Evolutionary conservation across 1,140 invertebrate genomes (phyloP), one percentile per base, ranked within the genome.

Genomic region (Bombus picipes): DNA sequence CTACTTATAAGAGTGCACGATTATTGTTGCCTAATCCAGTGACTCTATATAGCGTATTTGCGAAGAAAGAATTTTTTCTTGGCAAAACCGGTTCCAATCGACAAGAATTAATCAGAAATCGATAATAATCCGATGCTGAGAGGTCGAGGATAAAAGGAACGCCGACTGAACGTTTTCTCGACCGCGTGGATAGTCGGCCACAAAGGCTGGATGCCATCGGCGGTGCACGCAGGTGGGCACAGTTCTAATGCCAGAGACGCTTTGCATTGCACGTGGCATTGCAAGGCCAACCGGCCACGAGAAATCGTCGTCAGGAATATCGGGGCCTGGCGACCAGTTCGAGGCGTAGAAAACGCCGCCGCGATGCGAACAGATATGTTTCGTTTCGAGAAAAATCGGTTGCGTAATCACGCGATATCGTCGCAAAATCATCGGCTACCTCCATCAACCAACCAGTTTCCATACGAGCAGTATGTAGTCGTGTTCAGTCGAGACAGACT

Each of bases 261-360:
- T 87, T 90, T 89, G 65, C 85, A 89, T 87, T 57, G 71, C 72
- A 66, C 59, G 57, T 71, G 88, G 89, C 89, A 90, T 90, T 90
- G 89, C 89, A 90, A 90, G 89, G 89, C 85, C 89, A 88, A 37
- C 82, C 62, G 32, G 89, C 88, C 78, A 75, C 86, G 78, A 90
- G 85, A 90, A 81, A 79, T 47, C 81, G 71, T 4, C 65, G 70
- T 9, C 71, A 47, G 47, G 89, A 82, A 85, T 90, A 90, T 82
- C 79, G 66, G 75, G n/a, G 71, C 77, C 59, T 75, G 41, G 68
- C 57, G 41, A 43, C 81, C 4, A 28, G 22, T 87, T 68, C 80
- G 59, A 82, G 79, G 62, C 86, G 76, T 85, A 83, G 82, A 86
- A 90, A 85, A 88, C 66, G 68, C 72, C 25, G 41, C 18, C 43